phyloP scores from a whole-genome alignment of 2,797 vertebrate genomes.

The Perodicticus potto region DNA sequence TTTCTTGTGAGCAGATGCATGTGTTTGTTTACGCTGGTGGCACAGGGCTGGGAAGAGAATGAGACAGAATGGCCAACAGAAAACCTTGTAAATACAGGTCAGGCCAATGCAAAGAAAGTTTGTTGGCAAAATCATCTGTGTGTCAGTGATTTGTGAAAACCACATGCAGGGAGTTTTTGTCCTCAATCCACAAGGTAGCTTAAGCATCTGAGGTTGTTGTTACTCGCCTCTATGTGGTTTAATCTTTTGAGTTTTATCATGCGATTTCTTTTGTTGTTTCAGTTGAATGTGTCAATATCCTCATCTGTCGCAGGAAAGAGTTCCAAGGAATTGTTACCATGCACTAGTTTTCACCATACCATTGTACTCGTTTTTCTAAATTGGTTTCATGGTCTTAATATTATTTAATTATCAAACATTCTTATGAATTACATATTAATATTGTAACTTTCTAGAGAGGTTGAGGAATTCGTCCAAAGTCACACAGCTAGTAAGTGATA shows the following conservation, averaged over 20 bases:
- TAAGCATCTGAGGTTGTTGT: not conserved
- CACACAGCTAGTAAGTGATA: not conserved
- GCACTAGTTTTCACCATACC: not conserved
- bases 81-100: slow-evolving; percentile 78
- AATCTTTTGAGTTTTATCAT: not conserved
- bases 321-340: not conserved
- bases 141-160: slow-evolving; percentile 64
- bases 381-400: not conserved
- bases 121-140: slow-evolving; percentile 51
- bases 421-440: not conserved
- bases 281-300: not conserved
- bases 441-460: not conserved
- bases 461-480: not conserved
- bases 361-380: not conserved
- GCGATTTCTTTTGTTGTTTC: not conserved
- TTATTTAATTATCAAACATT: not conserved
- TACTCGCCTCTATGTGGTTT: not conserved
- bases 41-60: slow-evolving; percentile 60
- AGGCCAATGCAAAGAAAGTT: slow-evolving; percentile 80
- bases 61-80: slow-evolving; percentile 70
- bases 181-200: slow-evolving; percentile 19
- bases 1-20: slow-evolving; percentile 79
- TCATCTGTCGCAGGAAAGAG: not conserved
- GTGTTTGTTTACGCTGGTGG: slow-evolving; percentile 78
- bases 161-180: not conserved